A percentile compares a stretch with the other conserved stretches of the same genome.
Conservation (phyloP, 2,888 invertebrate species). For the Heliconius aoede region DNA sequence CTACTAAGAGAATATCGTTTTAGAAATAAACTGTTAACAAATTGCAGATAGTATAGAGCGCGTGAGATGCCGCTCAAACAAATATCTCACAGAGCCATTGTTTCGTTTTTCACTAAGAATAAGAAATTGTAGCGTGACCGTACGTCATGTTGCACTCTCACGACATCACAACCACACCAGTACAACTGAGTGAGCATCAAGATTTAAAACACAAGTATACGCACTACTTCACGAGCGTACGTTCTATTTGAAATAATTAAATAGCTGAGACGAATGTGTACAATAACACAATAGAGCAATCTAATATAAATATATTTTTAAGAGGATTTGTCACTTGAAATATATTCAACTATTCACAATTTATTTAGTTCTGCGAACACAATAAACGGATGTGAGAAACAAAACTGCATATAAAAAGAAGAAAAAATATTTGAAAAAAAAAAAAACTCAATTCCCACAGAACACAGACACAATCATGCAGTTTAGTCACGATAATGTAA, state of each 20-base stretch:
- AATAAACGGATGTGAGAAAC: slow-evolving; percentile 21
- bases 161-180: slow-evolving; percentile 52
- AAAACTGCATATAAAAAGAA: slow-evolving; percentile 22
- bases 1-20: slow-evolving; percentile 21
- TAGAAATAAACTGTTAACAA: slow-evolving; percentile 23
- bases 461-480: slow-evolving; percentile 41
- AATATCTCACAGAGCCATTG: slow-evolving; percentile 79
- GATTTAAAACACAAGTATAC: slow-evolving; percentile 62
- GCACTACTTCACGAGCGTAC: slow-evolving; percentile 46
- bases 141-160: slow-evolving; percentile 73
- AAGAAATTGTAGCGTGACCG: slow-evolving; percentile 69
- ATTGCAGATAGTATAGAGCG: slow-evolving; percentile 2
- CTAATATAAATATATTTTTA: neutral
- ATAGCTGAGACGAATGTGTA: neutral
- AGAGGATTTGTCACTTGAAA: neutral
- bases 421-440: slow-evolving; percentile 27
- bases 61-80: slow-evolving; percentile 28
- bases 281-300: neutral
- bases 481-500: slow-evolving; percentile 38
- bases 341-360: neutral
- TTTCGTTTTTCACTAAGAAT: slow-evolving; percentile 69
- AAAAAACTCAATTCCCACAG: slow-evolving; percentile 37
- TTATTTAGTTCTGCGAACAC: slow-evolving; percentile 2
- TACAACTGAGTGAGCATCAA: slow-evolving; percentile 64
- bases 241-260: slow-evolving; percentile 41